These are phyloP conservation scores for Scaptomyza pallida DNA, from an alignment of 1,140 invertebrate genomes.

Conservation along the genomic window DNA sequence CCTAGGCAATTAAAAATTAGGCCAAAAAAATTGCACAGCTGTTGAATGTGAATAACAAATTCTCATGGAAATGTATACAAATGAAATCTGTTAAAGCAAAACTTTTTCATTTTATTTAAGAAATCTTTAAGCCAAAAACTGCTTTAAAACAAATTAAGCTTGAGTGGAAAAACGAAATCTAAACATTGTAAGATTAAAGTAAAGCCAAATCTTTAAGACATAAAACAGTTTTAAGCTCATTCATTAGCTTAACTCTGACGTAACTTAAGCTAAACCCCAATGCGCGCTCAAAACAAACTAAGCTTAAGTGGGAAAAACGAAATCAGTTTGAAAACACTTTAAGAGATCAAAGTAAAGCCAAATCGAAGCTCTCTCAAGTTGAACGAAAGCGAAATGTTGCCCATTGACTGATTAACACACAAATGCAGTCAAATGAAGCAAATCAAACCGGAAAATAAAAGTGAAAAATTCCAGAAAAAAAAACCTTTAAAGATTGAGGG, in stretches of 20 bases:
- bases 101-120: too few species aligned
- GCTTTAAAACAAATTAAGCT: too few species aligned
- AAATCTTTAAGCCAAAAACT: neutral
- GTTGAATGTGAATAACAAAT: slow-evolving; percentile 10
- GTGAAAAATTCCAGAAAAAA: slow-evolving; percentile 12
- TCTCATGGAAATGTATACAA: neutral
- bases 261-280: neutral
- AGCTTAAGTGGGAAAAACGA: neutral
- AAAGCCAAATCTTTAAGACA: neutral
- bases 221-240: neutral
- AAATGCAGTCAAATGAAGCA: slow-evolving; percentile 62
- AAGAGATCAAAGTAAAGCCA: slow-evolving; percentile 47
- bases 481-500: neutral
- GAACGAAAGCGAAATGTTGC: slow-evolving; percentile 34
- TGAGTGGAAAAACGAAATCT: too few species aligned
- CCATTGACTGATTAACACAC: slow-evolving; percentile 70
- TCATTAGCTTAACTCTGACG: neutral
- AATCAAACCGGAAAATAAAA: slow-evolving; percentile 34
- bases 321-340: neutral
- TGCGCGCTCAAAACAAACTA: slow-evolving; percentile 4
- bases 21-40: neutral
- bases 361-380: slow-evolving; percentile 51
- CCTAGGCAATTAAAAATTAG: too few species aligned
- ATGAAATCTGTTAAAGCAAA: too few species aligned
- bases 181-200: too few species aligned